Evolutionary conservation across 2,113 vertebrate genomes (phyloP).

Genomic region (Ammodramus savannarum): DNA sequence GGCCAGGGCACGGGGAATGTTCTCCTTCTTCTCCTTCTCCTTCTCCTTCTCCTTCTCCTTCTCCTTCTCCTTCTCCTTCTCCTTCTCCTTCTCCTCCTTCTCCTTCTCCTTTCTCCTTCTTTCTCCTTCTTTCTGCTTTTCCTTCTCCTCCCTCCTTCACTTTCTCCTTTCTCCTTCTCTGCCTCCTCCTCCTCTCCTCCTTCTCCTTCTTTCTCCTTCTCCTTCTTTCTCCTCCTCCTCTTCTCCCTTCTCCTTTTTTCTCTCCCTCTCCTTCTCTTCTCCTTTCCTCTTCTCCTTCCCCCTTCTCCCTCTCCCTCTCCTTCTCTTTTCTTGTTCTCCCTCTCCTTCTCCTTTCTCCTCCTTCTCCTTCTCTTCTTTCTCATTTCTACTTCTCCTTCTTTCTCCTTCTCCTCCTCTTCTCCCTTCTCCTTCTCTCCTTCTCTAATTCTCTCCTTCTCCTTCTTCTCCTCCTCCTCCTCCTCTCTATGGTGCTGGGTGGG

Average conservation of each 20-base stretch:
- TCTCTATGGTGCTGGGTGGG: background rate
- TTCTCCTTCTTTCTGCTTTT: background rate
- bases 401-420: too few relatives aligned
- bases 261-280: too few relatives aligned
- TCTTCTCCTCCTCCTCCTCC: too few relatives aligned
- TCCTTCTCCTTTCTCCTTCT: background rate
- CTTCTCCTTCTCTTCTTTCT: too few relatives aligned
- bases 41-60: background rate
- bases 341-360: too few relatives aligned
- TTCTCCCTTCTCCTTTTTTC: too few relatives aligned
- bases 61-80: background rate
- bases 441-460: too few relatives aligned
- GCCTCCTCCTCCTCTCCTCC: background rate
- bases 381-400: too few relatives aligned
- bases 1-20: accelerated
- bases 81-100: background rate
- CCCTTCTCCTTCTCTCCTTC: background rate
- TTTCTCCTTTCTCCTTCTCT: background rate
- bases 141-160: too few relatives aligned
- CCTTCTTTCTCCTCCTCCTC: background rate
- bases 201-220: background rate
- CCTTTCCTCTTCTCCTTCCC: background rate
- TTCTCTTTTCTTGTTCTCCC: too few relatives aligned
- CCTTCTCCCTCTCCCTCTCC: too few relatives aligned
- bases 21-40: background rate